Base-by-base conservation (phyloP, 1,140 invertebrate genomes). In the Chrysomallon squamiferum region DNA sequence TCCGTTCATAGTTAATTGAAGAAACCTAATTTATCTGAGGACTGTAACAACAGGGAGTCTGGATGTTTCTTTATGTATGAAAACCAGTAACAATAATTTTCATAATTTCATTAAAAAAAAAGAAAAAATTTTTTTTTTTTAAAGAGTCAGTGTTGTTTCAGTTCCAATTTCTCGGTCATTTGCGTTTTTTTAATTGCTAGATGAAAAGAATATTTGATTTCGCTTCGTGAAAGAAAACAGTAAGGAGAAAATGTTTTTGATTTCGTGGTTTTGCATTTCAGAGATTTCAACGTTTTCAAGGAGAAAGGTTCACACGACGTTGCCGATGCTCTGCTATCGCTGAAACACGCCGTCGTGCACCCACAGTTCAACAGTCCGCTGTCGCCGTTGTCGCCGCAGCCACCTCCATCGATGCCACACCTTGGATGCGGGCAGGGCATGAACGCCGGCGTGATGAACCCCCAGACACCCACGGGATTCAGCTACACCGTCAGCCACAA, bases 281-380 rank as follows among this genome's bases (percentile, higher is more conserved):
- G 83, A 57, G 84, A 85, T 27, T 80, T 77, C 61, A 66, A 77
- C 18, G 66, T 80, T 3, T 80, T 77, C 62, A 82, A 83, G 68
- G 82, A 84, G 47, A 85, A 85, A 59, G 66, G 74, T 13, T 71
- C 76, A 20, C 88, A 90, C 80, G 89, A 92, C 68, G 91, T 94
- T 61, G 93, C 93, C 1, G 93, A 95, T 77, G 93, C 94, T 25
- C 87, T 95, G 29, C 86, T 95, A 64, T 94, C 93, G 0, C 83
- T 95, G 65, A 95, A 95, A 84, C 93, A 95, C 79, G 92, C 93
- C 0, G 92, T 95, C 13, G 92, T 94, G 13, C 92, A 94, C 85
- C 92, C 92, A 9, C 88, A 86, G 80, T 84, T 68, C 30, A 64
- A 56, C 41, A 72, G 75, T 3, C 75, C 68, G 22, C 65, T 82